Evolutionary conservation across 2,113 vertebrate species (phyloP).

Genomic region (Dissostichus mawsoni): DNA sequence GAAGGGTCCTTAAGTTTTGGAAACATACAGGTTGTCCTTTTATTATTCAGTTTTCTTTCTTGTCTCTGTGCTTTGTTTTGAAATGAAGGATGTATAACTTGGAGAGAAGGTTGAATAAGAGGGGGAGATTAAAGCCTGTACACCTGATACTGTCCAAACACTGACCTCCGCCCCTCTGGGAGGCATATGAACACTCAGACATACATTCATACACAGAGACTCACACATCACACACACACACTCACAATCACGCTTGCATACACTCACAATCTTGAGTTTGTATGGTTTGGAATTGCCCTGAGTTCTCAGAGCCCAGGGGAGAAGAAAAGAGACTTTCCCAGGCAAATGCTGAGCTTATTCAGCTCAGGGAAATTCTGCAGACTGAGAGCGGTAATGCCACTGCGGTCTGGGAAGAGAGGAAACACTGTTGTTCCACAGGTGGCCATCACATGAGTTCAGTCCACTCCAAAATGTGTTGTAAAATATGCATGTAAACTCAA

Average conservation of each 20-base stretch:
- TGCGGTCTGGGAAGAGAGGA: conserved; percentile 30
- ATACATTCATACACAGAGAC: conserved; percentile 43
- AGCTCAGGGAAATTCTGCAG: conserved; percentile 64
- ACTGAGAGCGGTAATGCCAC: conserved; percentile 40
- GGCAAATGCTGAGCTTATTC: conserved; percentile 64
- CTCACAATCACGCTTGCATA: conserved; percentile 38
- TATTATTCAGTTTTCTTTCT: conserved; percentile 58
- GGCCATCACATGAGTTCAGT: conserved; percentile 26
- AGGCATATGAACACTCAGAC: conserved; percentile 69
- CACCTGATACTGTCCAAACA: conserved; percentile 83
- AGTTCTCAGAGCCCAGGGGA: conserved; percentile 66
- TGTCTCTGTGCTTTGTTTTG: conserved; percentile 53
- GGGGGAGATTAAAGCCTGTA: conserved; percentile 66
- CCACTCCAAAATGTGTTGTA: background rate
- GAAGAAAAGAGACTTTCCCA: conserved; percentile 75
- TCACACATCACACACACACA: conserved; percentile 29
- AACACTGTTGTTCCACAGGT: conserved; percentile 46
- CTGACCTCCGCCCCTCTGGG: conserved; percentile 64
- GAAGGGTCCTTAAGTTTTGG: conserved; percentile 57
- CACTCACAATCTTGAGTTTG: conserved; percentile 68
- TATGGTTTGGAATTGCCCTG: conserved; percentile 72
- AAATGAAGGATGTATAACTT: conserved; percentile 53
- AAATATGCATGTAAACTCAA: background rate
- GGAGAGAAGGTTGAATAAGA: conserved; percentile 38
- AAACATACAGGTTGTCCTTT: conserved; percentile 56